Evolutionary conservation across 2,888 invertebrate species (phyloP).

Genomic region (Dicranocentrus wangi): DNA sequence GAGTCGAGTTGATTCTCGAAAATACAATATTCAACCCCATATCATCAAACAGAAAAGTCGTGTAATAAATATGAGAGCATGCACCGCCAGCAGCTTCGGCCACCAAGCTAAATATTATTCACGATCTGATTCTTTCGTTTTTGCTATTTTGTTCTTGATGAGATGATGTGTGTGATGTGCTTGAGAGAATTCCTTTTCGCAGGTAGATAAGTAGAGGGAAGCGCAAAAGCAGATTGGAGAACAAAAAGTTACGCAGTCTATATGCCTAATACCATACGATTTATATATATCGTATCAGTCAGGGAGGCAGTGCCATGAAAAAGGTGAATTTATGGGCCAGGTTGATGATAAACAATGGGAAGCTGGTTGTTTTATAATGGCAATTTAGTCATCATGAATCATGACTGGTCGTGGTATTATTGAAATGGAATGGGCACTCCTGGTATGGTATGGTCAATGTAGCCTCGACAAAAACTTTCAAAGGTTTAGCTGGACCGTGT

Average conservation of each 20-base stretch:
- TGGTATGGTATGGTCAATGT: conserved; percentile 26
- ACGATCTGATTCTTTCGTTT: conserved; percentile 56
- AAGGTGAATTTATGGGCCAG: conserved; percentile 63
- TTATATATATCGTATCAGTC: conserved; percentile 15
- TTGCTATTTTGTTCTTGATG: conserved; percentile 35
- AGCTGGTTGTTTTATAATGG: conserved; percentile 64
- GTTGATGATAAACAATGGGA: conserved; percentile 65
- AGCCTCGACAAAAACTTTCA: conserved; percentile 5
- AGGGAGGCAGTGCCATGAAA: conserved; percentile 49
- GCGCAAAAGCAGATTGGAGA: conserved; percentile 54
- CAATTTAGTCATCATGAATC: conserved; percentile 65
- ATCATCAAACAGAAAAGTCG: background rate
- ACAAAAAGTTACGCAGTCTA: conserved; percentile 29
- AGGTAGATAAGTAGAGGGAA: conserved; percentile 12
- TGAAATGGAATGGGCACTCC: conserved; percentile 26
- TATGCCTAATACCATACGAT: no score
- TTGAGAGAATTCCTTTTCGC: conserved; percentile 31
- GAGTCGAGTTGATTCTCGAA: conserved; percentile 30
- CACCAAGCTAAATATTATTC: conserved; percentile 46
- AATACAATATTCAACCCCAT: conserved; percentile 20
- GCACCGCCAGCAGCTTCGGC: conserved; percentile 24
- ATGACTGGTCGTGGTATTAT: conserved; percentile 45
- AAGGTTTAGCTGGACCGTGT: conserved; percentile 3
- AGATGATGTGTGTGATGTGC: conserved; percentile 18
- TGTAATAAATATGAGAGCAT: conserved; percentile 47